Percentiles rank a stretch among this genome's conserved stretches.
phyloP scores from a whole-genome alignment of 1,140 invertebrate species.

The Nephotettix cincticeps region DNA sequence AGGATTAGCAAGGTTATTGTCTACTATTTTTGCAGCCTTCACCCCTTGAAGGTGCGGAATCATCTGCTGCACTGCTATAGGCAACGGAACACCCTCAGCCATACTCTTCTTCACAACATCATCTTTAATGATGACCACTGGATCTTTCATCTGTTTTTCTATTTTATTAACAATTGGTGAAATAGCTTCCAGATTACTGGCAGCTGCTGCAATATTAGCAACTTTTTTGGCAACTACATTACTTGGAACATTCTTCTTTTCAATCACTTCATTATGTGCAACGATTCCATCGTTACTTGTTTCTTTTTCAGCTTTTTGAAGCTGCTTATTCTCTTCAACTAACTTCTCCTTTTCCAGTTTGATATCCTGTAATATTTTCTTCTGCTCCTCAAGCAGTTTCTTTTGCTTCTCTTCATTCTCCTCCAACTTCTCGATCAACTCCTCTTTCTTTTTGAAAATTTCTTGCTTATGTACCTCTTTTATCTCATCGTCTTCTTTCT shows the following conservation, averaged over 20 bases:
- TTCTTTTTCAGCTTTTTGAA: constrained; percentile 40
- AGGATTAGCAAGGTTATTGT: neutral
- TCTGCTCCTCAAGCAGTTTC: constrained; percentile 57
- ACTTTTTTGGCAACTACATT: neutral
- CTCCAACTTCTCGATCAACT: constrained; percentile 56
- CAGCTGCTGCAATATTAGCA: neutral
- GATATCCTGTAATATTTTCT: constrained; percentile 52
- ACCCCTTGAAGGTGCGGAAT: neutral
- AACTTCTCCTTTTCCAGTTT: constrained; percentile 52
- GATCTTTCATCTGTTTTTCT: constrained; percentile 30
- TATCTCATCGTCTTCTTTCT: constrained; percentile 55
- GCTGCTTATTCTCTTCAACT: constrained; percentile 50
- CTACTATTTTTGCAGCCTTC: neutral
- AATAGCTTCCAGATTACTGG: constrained; percentile 39
- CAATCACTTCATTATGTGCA: too few relatives aligned
- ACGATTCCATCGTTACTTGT: neutral
- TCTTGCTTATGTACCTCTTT: constrained; percentile 52
- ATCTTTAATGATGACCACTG: constrained; percentile 46
- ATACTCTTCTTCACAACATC: constrained; percentile 29
- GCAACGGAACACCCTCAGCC: constrained; percentile 33
- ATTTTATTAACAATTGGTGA: constrained; percentile 31
- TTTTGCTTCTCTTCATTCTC: constrained; percentile 57
- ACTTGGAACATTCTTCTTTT: neutral
- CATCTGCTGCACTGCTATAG: constrained; percentile 29
- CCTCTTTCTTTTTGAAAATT: constrained; percentile 52